Evolutionary conservation across 2,113 vertebrate species (phyloP).

Genomic region (Vicugna pacos): DNA sequence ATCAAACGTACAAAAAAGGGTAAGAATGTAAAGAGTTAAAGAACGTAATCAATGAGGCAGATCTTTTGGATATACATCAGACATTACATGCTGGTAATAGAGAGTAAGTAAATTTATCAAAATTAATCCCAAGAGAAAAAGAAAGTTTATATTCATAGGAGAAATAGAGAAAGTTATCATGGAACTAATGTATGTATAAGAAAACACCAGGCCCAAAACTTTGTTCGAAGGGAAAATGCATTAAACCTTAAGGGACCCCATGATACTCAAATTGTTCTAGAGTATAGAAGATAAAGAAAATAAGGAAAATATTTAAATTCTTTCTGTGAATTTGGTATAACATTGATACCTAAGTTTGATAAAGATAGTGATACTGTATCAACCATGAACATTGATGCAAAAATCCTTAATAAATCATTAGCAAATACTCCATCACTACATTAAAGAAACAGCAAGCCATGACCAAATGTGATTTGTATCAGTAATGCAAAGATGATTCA

Average conservation of each 20-base stretch:
- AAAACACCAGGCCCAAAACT: neutral
- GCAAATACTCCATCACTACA: neutral
- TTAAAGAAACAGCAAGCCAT: neutral
- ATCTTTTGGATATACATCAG: neutral
- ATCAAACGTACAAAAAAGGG: neutral
- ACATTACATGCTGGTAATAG: neutral
- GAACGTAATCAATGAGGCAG: neutral
- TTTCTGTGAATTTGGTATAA: neutral
- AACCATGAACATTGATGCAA: neutral
- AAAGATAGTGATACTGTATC: neutral
- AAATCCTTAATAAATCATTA: neutral
- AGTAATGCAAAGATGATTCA: neutral
- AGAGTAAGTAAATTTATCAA: neutral
- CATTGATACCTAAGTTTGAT: neutral
- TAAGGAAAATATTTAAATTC: neutral
- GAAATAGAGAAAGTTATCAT: neutral
- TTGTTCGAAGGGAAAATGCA: neutral
- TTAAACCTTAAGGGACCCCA: neutral
- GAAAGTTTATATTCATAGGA: neutral
- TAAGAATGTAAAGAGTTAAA: neutral
- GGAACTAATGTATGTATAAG: neutral
- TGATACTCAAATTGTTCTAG: neutral
- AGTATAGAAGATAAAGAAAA: neutral
- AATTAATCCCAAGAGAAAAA: neutral
- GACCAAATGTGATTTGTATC: neutral